Conservation (phyloP, 2,888 invertebrate species). For the Cordilura impudica region DNA sequence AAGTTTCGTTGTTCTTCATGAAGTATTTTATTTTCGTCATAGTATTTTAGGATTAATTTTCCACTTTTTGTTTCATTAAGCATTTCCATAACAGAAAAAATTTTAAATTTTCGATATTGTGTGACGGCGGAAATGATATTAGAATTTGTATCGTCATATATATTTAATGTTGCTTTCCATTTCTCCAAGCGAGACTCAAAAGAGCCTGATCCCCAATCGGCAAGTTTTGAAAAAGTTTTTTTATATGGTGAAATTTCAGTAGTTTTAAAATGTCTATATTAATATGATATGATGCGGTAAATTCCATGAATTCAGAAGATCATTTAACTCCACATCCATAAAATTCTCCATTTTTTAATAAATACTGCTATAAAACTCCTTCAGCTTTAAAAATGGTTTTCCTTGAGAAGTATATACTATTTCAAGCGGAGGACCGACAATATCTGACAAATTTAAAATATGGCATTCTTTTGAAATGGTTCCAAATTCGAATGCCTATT, state of each 20-base stretch:
- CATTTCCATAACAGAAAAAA: background rate
- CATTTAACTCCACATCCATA: background rate
- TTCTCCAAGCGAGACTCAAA: too few relatives aligned
- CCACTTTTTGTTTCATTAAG: background rate
- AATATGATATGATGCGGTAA: background rate
- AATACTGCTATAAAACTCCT: slow-evolving; percentile 17
- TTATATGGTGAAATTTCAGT: background rate
- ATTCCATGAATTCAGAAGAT: background rate
- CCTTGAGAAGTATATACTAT: background rate
- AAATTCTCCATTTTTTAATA: background rate
- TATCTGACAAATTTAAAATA: background rate
- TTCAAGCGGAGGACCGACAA: slow-evolving; percentile 11
- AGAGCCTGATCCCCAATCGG: too few relatives aligned
- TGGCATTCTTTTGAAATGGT: too few relatives aligned
- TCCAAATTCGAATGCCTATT: too few relatives aligned
- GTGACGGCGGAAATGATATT: too few relatives aligned
- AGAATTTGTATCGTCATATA: too few relatives aligned
- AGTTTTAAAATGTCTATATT: too few relatives aligned
- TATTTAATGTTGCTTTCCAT: too few relatives aligned
- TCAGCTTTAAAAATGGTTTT: slow-evolving; percentile 13
- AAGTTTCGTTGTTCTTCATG: slow-evolving; percentile 20
- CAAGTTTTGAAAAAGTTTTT: background rate
- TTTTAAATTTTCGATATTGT: background rate
- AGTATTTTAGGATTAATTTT: slow-evolving; percentile 6
- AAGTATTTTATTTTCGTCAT: background rate